Base-by-base conservation (phyloP, 1,140 invertebrate species). In the Aphelinus certus region DNA sequence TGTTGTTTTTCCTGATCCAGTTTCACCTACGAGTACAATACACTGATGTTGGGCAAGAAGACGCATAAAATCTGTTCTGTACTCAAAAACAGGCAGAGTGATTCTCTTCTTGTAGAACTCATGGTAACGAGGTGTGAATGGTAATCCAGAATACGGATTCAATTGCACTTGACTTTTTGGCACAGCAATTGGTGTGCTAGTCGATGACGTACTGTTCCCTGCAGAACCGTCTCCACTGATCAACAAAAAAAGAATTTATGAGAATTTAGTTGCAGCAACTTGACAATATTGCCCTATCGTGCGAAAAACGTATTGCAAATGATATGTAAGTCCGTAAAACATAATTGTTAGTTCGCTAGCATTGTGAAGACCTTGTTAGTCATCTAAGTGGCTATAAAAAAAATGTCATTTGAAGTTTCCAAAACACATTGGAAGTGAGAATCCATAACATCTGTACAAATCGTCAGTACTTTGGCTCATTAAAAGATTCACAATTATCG, bases 1-100 rank as follows among this genome's bases (percentile, higher is more conserved):
- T 48, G 98, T 99, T 2, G 98, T 99, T 90, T 99, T 99, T 1
- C 97, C 97, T 73, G 96, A 98, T 7, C 97, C 96, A 55, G 96
- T 99, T 89, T 99, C 97, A 82, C 97, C 97, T 7, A 98, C 97
- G 1, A 99, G 88, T 5, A 98, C 96, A 60, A 98, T 95, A 80
- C 93, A 95, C 82, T 98, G 96, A 86, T 98, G 93, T 26, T 96
- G 94, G 48, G 92, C 92, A 1, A 99, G 86, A 10, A 97, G 88
- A 79, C 97, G 92, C 93, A 98, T 95, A 85, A 99, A 99, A 83
- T 99, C 97, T 3, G 95, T 91, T 80, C 95, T 93, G 86, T 99
- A 99, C 83, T 99, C 98, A 91, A 98, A 99, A 0, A 99, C 98
- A 1, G 98, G 98, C 42, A 99, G 88, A 4, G 93, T 92, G 53